Conservation (phyloP, 2,113 vertebrate genomes). For the Lepus europaeus region DNA sequence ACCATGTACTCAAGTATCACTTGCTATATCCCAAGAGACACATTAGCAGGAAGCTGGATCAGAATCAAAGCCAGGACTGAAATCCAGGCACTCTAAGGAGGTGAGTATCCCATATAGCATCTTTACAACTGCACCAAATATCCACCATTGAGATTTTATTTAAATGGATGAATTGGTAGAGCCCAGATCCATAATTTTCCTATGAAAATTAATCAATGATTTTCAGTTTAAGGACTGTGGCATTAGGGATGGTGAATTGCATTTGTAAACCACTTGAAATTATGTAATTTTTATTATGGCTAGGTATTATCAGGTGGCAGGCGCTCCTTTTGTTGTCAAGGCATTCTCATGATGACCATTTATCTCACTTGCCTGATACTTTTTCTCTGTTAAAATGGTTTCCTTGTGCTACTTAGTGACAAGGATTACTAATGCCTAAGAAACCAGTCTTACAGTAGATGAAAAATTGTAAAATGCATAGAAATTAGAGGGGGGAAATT, state of each 20-base stretch:
- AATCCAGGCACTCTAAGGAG: no score
- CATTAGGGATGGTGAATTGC: not conserved
- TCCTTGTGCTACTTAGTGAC: not conserved
- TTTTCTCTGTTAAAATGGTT: not conserved
- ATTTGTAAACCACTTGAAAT: not conserved
- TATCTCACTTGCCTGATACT: not conserved
- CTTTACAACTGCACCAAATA: no score
- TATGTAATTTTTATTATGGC: not conserved
- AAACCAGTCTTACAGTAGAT: slow-evolving; percentile 5
- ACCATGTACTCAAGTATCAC: no score
- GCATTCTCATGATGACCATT: not conserved
- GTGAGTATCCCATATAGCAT: no score
- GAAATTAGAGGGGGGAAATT: not conserved
- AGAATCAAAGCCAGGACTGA: no score
- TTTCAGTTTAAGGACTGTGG: not conserved
- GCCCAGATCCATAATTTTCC: not conserved
- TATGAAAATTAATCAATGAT: not conserved
- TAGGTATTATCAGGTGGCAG: not conserved
- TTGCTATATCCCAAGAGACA: no score
- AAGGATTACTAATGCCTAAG: not conserved
- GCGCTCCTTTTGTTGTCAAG: not conserved
- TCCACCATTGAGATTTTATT: not conserved
- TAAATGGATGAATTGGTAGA: not conserved
- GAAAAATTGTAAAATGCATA: slow-evolving; percentile 11
- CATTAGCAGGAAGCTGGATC: no score